Evolutionary conservation across 2,113 vertebrate genomes (phyloP).

Genomic region (Agapornis roseicollis): DNA sequence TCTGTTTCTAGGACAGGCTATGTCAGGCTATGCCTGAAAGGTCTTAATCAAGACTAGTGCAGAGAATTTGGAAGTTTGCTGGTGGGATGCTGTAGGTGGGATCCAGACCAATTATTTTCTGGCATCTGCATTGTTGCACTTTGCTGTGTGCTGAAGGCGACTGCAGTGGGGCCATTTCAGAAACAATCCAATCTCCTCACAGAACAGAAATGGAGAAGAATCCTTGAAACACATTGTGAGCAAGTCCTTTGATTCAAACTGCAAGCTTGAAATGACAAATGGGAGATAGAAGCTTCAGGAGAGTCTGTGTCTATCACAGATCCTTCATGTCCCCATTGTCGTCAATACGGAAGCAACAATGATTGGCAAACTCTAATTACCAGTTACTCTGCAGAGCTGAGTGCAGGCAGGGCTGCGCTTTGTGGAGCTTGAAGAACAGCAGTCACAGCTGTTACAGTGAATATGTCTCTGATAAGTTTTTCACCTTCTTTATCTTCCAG

Average conservation of each 20-base stretch:
- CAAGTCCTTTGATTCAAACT: background rate
- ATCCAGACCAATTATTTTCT: background rate
- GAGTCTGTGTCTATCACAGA: background rate
- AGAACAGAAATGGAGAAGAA: background rate
- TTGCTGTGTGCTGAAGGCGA: background rate
- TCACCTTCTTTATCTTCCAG: background rate
- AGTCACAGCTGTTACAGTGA: background rate
- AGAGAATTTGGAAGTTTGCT: background rate
- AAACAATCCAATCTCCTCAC: background rate
- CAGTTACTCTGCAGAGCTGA: background rate
- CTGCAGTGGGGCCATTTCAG: background rate
- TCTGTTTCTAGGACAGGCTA: background rate
- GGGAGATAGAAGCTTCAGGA: background rate
- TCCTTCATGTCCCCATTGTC: background rate
- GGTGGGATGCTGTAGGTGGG: background rate
- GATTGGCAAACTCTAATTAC: slow-evolving; percentile 11
- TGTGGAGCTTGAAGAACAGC: background rate
- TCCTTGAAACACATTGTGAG: background rate
- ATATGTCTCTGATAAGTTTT: background rate
- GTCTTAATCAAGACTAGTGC: background rate
- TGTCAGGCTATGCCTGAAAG: background rate
- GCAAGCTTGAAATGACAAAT: background rate
- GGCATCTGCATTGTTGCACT: background rate
- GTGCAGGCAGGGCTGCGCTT: background rate
- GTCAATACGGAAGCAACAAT: background rate